Evolutionary conservation across 2,888 invertebrate species (phyloP).

Genomic region (Choreutis nemorana): DNA sequence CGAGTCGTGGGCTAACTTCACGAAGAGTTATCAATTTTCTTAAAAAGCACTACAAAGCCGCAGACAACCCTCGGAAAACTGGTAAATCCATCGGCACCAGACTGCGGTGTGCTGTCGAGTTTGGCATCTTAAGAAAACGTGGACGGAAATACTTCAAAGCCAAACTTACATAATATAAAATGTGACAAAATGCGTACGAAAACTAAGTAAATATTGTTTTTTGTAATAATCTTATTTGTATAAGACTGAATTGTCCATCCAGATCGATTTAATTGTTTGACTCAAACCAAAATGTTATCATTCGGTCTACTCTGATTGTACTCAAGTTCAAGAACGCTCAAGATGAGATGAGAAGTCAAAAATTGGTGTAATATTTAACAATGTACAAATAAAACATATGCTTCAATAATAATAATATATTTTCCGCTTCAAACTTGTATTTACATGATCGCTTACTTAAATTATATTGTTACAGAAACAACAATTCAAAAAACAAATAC

Average conservation of each 20-base stretch:
- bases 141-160: conserved; percentile 22
- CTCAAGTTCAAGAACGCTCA: background rate
- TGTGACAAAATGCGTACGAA: too few species aligned
- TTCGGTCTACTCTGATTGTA: background rate
- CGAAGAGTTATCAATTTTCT: conserved; percentile 30
- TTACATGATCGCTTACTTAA: conserved; percentile 60
- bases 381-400: conserved; percentile 7
- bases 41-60: conserved; percentile 24
- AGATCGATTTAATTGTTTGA: too few species aligned
- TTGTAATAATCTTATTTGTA: too few species aligned
- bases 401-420: conserved; percentile 47
- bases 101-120: conserved; percentile 32
- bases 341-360: background rate
- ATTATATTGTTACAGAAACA: conserved; percentile 45
- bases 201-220: too few species aligned
- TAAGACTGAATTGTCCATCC: too few species aligned
- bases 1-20: conserved; percentile 28
- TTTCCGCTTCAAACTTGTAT: conserved; percentile 60
- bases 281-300: too few species aligned
- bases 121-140: conserved; percentile 29
- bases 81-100: conserved; percentile 30
- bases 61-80: conserved; percentile 20
- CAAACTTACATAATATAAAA: too few species aligned
- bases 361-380: too few species aligned
- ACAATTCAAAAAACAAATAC: conserved; percentile 49